Evolutionary conservation across 2,113 vertebrate genomes (phyloP), one percentile per base, ranked within the genome.

Genomic region (Poicephalus meyeri): DNA sequence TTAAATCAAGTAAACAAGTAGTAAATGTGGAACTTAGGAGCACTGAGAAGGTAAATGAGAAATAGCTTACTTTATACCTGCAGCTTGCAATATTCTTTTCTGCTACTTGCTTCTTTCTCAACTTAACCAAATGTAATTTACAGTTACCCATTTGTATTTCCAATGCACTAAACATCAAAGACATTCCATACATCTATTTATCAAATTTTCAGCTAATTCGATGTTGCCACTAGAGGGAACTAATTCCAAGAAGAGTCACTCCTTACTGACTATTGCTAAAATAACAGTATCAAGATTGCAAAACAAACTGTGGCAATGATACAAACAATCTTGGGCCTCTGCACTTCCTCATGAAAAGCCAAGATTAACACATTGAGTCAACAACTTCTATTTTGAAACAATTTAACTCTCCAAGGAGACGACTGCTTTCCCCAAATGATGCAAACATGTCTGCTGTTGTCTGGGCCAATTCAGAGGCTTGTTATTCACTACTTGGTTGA

Each of bases 391-490:
- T 95, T 96, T 81, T 86, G 92, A 96, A 96, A 95, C 26, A 81
- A 28, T 74, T 97, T 53, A 84, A 87, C 89, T 82, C 95, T 89
- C 95, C 56, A 42, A 81, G 49, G 95, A 92, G 83, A 90, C 73
- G 65, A 95, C 86, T 92, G 65, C 90, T 89, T 76, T 93, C 61
- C 83, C 73, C 56, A 89, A 69, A 65, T 52, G 88, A 79, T 89
- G 86, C 49, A 94, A 88, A 93, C 80, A 2, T 83, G 86, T 89
- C 96, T 95, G 88, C 92, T 89, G 88, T 7, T 92, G 90, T 72
- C 88, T 76, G 37, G 20, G 92, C 76, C 88, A 96, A 93, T 96
- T 96, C 95, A 93, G 88, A 96, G 80, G 49, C 86, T 86, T 96
- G 91, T 81, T 88, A 89, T 92, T 96, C 93, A 65, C 92, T 68